A percentile compares a stretch with the other conserved stretches of the same genome.
These are phyloP conservation scores for Aurelia aurita DNA, from an alignment of 30 jellyfish, hydroid and myxozoan species.

Conservation along the genomic window DNA sequence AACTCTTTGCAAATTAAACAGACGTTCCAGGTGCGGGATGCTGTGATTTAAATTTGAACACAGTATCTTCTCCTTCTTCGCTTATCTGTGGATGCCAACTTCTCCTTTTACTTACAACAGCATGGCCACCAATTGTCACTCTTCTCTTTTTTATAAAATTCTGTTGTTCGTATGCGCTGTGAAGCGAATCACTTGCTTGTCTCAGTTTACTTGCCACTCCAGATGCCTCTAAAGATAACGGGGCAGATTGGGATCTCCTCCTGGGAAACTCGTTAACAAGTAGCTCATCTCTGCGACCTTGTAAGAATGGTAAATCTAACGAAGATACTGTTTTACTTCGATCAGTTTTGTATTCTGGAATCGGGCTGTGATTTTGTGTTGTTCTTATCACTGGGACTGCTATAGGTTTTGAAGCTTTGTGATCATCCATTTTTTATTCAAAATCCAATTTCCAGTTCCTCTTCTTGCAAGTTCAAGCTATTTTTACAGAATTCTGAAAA, in stretches of 20 bases:
- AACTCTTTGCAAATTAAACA: not conserved
- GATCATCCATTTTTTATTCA: too few relatives aligned
- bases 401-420: too few relatives aligned
- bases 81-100: slow-evolving; percentile 65
- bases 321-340: slow-evolving; percentile 43
- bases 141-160: slow-evolving; percentile 17
- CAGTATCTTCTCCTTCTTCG: slow-evolving; percentile 23
- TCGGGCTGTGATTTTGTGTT: too few relatives aligned
- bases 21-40: slow-evolving; percentile 47
- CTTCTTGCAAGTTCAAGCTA: too few relatives aligned
- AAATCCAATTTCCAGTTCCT: too few relatives aligned
- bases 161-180: slow-evolving; percentile 29
- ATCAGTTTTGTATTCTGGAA: not conserved
- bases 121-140: slow-evolving; percentile 28
- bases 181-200: slow-evolving; percentile 74
- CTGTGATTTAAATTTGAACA: slow-evolving; percentile 37
- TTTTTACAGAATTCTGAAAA: too few relatives aligned
- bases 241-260: slow-evolving; percentile 84
- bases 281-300: slow-evolving; percentile 26
- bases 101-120: slow-evolving; percentile 14
- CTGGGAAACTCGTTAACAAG: slow-evolving; percentile 31
- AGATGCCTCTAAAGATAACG: slow-evolving; percentile 78
- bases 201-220: slow-evolving; percentile 71
- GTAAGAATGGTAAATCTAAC: slow-evolving; percentile 23
- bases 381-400: too few relatives aligned